Evolutionary conservation across 1,140 invertebrate genomes (phyloP).

Genomic region (Megalonaias nervosa): DNA sequence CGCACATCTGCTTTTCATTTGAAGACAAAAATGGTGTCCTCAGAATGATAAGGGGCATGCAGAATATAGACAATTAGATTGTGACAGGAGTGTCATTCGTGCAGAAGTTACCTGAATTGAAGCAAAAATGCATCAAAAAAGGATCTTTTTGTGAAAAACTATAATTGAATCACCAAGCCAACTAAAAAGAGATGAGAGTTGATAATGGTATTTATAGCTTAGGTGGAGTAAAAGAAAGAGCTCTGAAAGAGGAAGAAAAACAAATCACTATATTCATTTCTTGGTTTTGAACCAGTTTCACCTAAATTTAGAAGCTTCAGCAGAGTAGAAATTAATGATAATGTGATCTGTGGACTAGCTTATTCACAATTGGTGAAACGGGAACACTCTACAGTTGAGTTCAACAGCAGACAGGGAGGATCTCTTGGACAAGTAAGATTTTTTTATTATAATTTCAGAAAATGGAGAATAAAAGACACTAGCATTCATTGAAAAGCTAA

Average conservation of each 20-base stretch:
- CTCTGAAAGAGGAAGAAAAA: constrained; percentile 14
- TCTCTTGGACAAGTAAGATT: neutral
- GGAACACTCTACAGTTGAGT: constrained; percentile 22
- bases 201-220: constrained; percentile 24
- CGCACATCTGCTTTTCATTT: constrained; percentile 38
- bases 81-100: constrained; percentile 35
- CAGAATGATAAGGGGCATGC: constrained; percentile 37
- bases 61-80: constrained; percentile 38
- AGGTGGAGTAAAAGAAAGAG: constrained; percentile 7
- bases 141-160: constrained; percentile 21
- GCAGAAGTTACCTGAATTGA: constrained; percentile 33
- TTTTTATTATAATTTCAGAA: neutral
- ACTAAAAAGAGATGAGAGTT: constrained; percentile 15
- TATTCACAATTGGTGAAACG: constrained; percentile 29
- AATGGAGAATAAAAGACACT: neutral
- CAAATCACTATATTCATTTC: neutral
- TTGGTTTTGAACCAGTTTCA: constrained; percentile 5
- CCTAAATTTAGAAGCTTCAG: constrained; percentile 10
- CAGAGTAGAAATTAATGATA: constrained; percentile 5
- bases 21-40: constrained; percentile 40
- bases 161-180: constrained; percentile 21
- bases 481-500: constrained; percentile 10
- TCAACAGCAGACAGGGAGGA: neutral
- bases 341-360: constrained; percentile 13
- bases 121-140: constrained; percentile 7